Evolutionary conservation across 2,888 invertebrate genomes (phyloP).

Genomic region (Eupithecia exiguata): DNA sequence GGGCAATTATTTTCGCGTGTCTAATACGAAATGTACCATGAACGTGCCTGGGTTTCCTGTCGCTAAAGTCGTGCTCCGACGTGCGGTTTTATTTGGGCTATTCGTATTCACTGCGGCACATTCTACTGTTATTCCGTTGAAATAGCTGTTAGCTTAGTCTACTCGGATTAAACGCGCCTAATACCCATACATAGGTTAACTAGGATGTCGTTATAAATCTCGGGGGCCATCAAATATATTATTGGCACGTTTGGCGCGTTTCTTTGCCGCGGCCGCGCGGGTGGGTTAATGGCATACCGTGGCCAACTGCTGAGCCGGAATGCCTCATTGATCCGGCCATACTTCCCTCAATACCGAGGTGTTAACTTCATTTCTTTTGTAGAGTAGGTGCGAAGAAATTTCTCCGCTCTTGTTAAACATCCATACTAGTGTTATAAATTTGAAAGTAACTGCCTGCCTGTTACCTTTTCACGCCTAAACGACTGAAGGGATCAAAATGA

Average conservation of each 20-base stretch:
- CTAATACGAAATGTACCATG: conserved; percentile 46
- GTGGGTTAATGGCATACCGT: conserved; percentile 42
- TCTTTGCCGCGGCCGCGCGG: conserved; percentile 24
- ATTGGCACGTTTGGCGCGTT: conserved; percentile 42
- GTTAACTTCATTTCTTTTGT: conserved; percentile 6
- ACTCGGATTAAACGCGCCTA: conserved; percentile 53
- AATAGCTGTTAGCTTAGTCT: conserved; percentile 62
- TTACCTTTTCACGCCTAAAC: too few relatives aligned
- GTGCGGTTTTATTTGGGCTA: conserved; percentile 55
- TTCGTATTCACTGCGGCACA: conserved; percentile 66
- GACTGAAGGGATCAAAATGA: too few relatives aligned
- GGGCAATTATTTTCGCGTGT: conserved; percentile 47
- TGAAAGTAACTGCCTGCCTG: too few relatives aligned
- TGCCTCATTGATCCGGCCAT: conserved; percentile 14
- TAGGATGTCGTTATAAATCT: conserved; percentile 46
- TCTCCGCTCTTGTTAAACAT: background rate
- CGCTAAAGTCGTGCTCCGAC: conserved; percentile 54
- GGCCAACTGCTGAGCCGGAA: conserved; percentile 43
- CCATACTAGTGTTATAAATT: too few relatives aligned
- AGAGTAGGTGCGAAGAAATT: conserved; percentile 8
- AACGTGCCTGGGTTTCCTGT: conserved; percentile 59
- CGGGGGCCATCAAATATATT: conserved; percentile 45
- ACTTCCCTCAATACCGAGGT: conserved; percentile 13
- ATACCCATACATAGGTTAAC: conserved; percentile 49
- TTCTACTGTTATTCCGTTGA: conserved; percentile 71